Base-by-base conservation (phyloP, 1,140 invertebrate species). In the Pantala flavescens region DNA sequence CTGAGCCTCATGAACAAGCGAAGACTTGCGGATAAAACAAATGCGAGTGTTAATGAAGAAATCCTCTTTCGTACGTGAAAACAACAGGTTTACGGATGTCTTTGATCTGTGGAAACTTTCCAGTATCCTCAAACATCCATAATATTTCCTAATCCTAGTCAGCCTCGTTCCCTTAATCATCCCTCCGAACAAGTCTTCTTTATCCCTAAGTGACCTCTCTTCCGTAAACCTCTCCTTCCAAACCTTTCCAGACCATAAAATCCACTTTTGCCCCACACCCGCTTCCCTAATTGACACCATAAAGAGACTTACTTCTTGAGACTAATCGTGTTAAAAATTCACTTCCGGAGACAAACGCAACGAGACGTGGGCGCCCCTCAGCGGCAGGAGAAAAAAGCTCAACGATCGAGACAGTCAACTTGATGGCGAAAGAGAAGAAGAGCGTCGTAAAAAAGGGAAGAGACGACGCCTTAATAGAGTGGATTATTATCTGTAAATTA, bases 221-320 rank as follows among this genome's bases (percentile, higher is more conserved):
- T 21, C 14, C 49, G 49, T 19, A 63, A 16, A 63, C 49, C 49
- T 63, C 12, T 63, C 49, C 49, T 63, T 14, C 49, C n/a, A 63
- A 63, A 63, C 49, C 49, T 36, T 36, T 36, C 28, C 28, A 36
- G 28, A 36, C 28, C 28, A 36, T 36, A 36, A 36, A 36, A 36
- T 36, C 28, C 28, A 36, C 28, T 36, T 36, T 36, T 36, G 28
- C 28, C 28, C 28, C 28, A 3, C 49, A 63, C 49, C 49, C 49
- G 3, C 49, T 3, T 63, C 12, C 49, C 49, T 63, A 63, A 63
- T 63, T 63, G 49, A 63, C 49, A 63, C 49, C 49, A 63, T 63
- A 63, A 63, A 63, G 49, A 63, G 49, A 63, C n/a, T 63, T 63
- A 63, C 49, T 63, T 21, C 49, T 63, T 63, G 49, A 63, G 49